Percentiles rank a stretch among this genome's conserved stretches.
Evolutionary conservation across 2,797 vertebrate genomes (phyloP).

Genomic region (Coreius guichenoti): DNA sequence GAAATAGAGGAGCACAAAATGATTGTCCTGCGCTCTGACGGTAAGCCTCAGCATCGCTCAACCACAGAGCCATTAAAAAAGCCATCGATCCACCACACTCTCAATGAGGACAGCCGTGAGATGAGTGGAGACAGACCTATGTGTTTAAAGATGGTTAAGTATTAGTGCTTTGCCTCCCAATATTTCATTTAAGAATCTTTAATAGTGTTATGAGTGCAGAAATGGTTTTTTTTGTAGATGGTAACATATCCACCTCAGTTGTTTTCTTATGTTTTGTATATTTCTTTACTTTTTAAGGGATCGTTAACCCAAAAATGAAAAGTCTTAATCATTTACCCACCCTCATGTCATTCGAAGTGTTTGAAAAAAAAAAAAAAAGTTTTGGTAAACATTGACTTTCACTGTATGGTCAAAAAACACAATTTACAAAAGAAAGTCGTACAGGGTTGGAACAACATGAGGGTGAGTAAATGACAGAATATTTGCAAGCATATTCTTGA

Average conservation of each 20-base stretch:
- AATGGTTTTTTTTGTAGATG: neutral
- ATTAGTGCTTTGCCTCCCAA: constrained; percentile 16
- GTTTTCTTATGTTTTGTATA: neutral
- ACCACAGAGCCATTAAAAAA: constrained; percentile 61
- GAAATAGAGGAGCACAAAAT: constrained; percentile 79
- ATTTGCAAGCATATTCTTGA: neutral
- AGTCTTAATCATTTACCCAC: neutral
- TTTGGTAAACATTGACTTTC: neutral
- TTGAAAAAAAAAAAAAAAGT: neutral
- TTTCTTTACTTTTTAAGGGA: neutral
- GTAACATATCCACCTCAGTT: neutral
- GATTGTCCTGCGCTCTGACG: constrained; percentile 79
- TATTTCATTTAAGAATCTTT: constrained; percentile 12
- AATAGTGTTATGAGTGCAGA: neutral
- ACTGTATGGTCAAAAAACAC: neutral
- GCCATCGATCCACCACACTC: constrained; percentile 53
- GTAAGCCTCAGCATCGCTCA: constrained; percentile 70
- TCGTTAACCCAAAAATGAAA: neutral
- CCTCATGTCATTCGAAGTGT: neutral
- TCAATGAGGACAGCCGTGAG: constrained; percentile 71
- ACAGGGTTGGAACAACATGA: neutral
- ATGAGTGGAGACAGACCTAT: constrained; percentile 61
- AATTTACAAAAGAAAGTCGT: neutral
- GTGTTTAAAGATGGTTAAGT: constrained; percentile 42
- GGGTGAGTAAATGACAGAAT: neutral